Evolutionary conservation across 2,888 invertebrate species (phyloP).

Genomic region (Drosophila setosimentum): DNA sequence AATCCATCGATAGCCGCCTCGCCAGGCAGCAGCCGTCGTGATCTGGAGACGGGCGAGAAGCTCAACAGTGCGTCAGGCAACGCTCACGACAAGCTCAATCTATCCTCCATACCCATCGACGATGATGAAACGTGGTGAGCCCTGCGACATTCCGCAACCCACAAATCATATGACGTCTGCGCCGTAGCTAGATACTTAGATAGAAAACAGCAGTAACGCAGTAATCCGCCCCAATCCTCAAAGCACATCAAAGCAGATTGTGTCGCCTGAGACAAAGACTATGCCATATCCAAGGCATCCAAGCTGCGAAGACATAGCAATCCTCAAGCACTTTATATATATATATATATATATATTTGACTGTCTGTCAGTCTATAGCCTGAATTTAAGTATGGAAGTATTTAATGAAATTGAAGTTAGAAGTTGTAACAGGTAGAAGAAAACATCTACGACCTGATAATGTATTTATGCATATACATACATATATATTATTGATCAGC

Average conservation of each 20-base stretch:
- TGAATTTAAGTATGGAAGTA: neutral
- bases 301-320: neutral
- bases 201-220: neutral
- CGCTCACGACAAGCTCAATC: conserved; percentile 87
- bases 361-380: too few relatives aligned
- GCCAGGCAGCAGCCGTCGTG: conserved; percentile 82
- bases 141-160: neutral
- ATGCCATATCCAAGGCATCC: neutral
- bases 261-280: neutral
- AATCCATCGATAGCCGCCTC: conserved; percentile 83
- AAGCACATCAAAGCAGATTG: neutral
- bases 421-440: neutral
- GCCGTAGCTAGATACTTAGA: neutral
- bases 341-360: too few relatives aligned
- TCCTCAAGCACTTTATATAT: neutral
- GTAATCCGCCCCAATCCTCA: too few relatives aligned
- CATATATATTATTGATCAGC: neutral
- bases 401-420: neutral
- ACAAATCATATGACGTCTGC: neutral
- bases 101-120: conserved; percentile 88
- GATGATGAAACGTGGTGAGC: conserved; percentile 92
- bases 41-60: conserved; percentile 84
- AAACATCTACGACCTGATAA: neutral
- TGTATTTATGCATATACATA: neutral
- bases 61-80: conserved; percentile 83